Conservation (phyloP, 2,888 invertebrate species). For the Gastracanthus pulcherrimus region DNA sequence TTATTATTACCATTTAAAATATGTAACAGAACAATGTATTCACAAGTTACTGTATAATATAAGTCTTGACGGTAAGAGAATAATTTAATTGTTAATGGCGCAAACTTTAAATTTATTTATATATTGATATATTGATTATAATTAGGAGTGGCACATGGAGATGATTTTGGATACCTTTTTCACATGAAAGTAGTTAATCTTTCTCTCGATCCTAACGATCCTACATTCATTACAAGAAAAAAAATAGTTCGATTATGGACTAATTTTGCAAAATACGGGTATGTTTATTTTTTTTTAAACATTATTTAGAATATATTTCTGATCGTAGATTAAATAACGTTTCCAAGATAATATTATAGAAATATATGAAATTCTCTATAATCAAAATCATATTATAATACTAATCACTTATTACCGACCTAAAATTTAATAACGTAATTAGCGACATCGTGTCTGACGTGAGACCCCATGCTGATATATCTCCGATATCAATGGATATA, state of each 20-base stretch:
- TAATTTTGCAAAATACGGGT: slow-evolving; percentile 79
- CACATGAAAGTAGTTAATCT: slow-evolving; percentile 73
- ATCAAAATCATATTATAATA: too few relatives aligned
- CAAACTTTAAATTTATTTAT: not conserved
- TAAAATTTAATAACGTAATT: too few relatives aligned
- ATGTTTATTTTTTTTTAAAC: slow-evolving; percentile 66
- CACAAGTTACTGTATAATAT: slow-evolving; percentile 34
- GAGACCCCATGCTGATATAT: too few relatives aligned
- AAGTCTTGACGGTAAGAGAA: slow-evolving; percentile 46
- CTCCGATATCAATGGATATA: too few relatives aligned
- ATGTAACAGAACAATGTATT: slow-evolving; percentile 56
- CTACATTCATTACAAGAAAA: slow-evolving; percentile 72
- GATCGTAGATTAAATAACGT: not conserved
- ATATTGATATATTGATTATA: not conserved
- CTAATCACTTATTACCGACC: too few relatives aligned
- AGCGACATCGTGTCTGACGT: too few relatives aligned
- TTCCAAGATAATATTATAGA: too few relatives aligned
- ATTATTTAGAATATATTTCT: not conserved
- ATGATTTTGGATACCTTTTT: slow-evolving; percentile 81
- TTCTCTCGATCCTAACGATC: not conserved
- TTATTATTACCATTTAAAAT: slow-evolving; percentile 64
- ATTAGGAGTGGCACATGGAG: slow-evolving; percentile 80
- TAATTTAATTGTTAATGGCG: not conserved
- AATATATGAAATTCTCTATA: too few relatives aligned
- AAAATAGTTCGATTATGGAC: slow-evolving; percentile 81